These are phyloP conservation scores for Aramus guarauna DNA, from an alignment of 2,113 vertebrate species.

Conservation along the genomic window DNA sequence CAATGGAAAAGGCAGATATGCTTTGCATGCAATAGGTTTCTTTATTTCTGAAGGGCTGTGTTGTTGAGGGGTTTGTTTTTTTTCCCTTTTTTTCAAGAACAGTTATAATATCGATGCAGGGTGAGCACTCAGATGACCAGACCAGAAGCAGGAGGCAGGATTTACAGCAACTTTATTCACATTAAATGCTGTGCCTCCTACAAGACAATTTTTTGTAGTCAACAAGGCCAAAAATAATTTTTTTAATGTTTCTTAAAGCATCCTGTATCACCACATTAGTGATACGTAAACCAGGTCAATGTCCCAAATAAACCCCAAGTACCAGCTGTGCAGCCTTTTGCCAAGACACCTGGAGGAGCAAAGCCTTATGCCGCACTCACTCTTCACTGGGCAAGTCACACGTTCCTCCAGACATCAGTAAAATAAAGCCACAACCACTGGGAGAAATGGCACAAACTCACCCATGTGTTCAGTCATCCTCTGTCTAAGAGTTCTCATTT, in stretches of 20 bases:
- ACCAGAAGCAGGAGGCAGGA: background rate
- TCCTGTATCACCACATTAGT: background rate
- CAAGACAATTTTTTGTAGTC: background rate
- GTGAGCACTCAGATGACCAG: background rate
- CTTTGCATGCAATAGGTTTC: background rate
- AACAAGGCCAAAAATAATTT: background rate
- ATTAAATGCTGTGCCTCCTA: background rate
- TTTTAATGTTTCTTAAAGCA: background rate
- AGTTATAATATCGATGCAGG: background rate
- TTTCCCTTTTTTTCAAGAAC: background rate
- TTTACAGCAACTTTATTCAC: background rate
- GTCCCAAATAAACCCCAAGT: background rate
- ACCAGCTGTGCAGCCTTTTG: background rate
- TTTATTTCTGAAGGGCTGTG: background rate
- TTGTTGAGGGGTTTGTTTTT: background rate
- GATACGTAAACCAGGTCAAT: background rate
- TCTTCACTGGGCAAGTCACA: background rate
- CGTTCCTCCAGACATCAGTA: background rate
- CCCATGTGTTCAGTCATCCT: slow-evolving; percentile 84
- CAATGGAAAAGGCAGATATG: background rate
- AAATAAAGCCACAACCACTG: background rate
- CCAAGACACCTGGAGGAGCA: background rate
- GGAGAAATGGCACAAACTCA: slow-evolving; percentile 59
- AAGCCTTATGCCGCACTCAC: background rate
- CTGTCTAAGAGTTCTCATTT: slow-evolving; percentile 79